Base-by-base conservation (phyloP, 2,113 vertebrate genomes). In the Myotis davidii region DNA sequence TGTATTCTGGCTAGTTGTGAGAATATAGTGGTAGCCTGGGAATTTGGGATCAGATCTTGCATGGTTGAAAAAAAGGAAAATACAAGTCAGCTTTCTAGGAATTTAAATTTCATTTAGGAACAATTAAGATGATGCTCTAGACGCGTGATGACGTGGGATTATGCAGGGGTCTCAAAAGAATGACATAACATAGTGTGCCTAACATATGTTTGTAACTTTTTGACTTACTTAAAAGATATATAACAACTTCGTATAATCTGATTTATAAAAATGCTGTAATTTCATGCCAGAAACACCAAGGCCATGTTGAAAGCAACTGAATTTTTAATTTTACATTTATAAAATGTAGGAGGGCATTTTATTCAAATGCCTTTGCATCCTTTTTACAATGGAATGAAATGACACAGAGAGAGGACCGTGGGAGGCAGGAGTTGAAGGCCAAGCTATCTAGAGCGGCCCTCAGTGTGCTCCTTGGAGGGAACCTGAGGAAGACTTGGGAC, bases 61-160 rank as follows among this genome's bases (percentile, higher is more conserved):
- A 21, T 92, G 45, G 23, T 79, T 56, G 9, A 64, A 91, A 94
- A 48, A 48, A 91, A 88, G 45, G 37, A 34, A 94, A 91, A 88
- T 72, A 12, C 10, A 81, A 42, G 45, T n/a, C 50, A 52, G 21
- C 95, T 97, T 94, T 97, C 96, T 95, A 98, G 97, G 97, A 97
- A 97, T 95, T 90, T 87, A 77, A 92, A 86, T 94, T 91, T 32
- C 25, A 77, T 37, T 45, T 87, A 48, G 32, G 37, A 92, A 25
- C 34, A 88, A 86, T 69, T 74, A 79, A 92, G 50, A 83, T 27
- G 17, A 84, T 13, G 84, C 14, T 59, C 81, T 82, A 70, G 54
- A 85, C 29, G 18, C 42, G 5, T 37, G 20, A 61, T 85, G 52
- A 21, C 37, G 5, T 67, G 32, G 39, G 91, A 54, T 64, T 81